These are phyloP conservation scores for Drosophila putrida DNA, from an alignment of 2,888 invertebrate genomes.

Conservation along the genomic window DNA sequence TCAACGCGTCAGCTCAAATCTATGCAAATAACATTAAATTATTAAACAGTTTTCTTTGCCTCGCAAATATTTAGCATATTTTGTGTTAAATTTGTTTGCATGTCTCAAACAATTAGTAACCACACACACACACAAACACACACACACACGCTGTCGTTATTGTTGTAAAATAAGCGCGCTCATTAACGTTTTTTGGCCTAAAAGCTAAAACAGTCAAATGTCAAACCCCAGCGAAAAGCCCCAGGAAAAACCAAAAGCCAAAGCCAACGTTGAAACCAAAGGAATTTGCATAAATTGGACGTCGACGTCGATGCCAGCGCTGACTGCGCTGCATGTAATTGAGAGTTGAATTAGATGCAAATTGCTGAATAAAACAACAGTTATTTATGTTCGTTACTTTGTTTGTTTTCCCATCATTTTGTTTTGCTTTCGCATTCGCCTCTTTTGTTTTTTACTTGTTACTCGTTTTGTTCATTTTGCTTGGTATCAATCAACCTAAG, in stretches of 20 bases:
- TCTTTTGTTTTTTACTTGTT: slow-evolving; percentile 3
- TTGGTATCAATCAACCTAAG: slow-evolving; percentile 56
- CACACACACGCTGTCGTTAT: slow-evolving; percentile 14
- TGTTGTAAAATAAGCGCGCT: slow-evolving; percentile 63
- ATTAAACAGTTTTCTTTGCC: slow-evolving; percentile 68
- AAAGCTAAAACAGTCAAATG: slow-evolving; percentile 57
- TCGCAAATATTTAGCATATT: slow-evolving; percentile 69
- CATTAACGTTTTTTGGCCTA: slow-evolving; percentile 64
- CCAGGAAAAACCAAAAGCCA: slow-evolving; percentile 57
- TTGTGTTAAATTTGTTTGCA: slow-evolving; percentile 78
- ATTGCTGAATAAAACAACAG: slow-evolving; percentile 74
- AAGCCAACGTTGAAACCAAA: slow-evolving; percentile 39
- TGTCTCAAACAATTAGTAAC: slow-evolving; percentile 80
- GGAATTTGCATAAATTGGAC: slow-evolving; percentile 61
- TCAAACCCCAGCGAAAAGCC: slow-evolving; percentile 44
- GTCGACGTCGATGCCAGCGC: neutral
- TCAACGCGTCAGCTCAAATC: slow-evolving; percentile 70
- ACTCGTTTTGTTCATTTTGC: slow-evolving; percentile 5
- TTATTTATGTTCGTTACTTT: slow-evolving; percentile 71
- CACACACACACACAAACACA: slow-evolving; percentile 36
- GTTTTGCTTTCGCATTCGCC: slow-evolving; percentile 13
- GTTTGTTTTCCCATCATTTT: slow-evolving; percentile 51
- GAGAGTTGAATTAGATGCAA: slow-evolving; percentile 75
- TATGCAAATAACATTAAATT: slow-evolving; percentile 78
- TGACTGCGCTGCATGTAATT: slow-evolving; percentile 60